Conservation (phyloP, 2,888 invertebrate genomes). For the Scaptodrosophila latifasciaeformis region DNA sequence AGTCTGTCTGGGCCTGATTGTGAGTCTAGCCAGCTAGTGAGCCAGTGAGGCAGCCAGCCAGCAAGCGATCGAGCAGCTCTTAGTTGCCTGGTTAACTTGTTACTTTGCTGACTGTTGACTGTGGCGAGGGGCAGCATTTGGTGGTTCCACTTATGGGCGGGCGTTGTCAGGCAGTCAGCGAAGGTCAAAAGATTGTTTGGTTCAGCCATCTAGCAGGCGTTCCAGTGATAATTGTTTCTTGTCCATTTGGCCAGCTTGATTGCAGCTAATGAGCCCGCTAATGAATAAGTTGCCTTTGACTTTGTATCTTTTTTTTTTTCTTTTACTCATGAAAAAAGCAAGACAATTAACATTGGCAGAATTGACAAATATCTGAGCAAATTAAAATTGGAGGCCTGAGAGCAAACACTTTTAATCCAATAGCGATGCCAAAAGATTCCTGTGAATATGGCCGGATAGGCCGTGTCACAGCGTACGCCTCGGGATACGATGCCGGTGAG, state of each 20-base stretch:
- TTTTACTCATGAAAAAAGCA: no score
- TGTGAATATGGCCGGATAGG: slow-evolving; percentile 15
- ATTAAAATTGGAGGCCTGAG: not conserved
- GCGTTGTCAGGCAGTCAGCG: slow-evolving; percentile 59
- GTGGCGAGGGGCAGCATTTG: not conserved
- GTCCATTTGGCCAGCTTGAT: slow-evolving; percentile 64
- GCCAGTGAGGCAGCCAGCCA: not conserved
- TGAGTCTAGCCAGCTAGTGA: slow-evolving; percentile 21
- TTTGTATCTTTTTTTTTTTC: no score
- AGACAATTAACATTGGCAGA: no score
- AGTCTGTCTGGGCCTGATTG: slow-evolving; percentile 7
- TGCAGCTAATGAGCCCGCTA: slow-evolving; percentile 66
- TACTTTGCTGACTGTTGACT: slow-evolving; percentile 20
- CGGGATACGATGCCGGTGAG: slow-evolving; percentile 18
- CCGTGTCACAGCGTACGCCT: slow-evolving; percentile 12
- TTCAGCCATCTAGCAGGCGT: slow-evolving; percentile 41
- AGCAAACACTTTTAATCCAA: slow-evolving; percentile 4
- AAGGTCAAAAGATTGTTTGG: slow-evolving; percentile 68
- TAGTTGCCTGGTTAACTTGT: slow-evolving; percentile 25
- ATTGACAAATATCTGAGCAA: not conserved
- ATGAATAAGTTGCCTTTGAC: no score
- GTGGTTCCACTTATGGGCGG: slow-evolving; percentile 39
- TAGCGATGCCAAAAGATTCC: slow-evolving; percentile 9
- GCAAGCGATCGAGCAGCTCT: no score
- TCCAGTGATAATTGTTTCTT: slow-evolving; percentile 68